These are phyloP conservation scores for Hipparchia sbordonii DNA, from an alignment of 2,888 invertebrate genomes.

Conservation along the genomic window DNA sequence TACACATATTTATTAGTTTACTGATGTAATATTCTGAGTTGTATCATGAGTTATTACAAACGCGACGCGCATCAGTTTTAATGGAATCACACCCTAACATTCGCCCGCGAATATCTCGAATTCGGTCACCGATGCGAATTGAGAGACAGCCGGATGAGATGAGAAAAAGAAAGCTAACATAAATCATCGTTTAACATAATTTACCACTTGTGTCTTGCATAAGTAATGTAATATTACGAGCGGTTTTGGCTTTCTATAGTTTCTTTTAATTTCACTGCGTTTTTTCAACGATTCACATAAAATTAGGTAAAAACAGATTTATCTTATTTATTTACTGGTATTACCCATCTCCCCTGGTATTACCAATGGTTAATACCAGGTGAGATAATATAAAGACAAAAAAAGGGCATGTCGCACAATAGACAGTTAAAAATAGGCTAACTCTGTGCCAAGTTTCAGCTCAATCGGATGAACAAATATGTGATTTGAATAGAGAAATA, in stretches of 20 bases:
- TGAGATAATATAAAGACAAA: no score
- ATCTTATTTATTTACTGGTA: no score
- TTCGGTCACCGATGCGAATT: conserved; percentile 8
- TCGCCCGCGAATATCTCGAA: conserved; percentile 6
- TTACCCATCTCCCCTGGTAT: no score
- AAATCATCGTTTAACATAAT: conserved; percentile 14
- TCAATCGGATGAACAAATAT: no score
- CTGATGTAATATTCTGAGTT: no score
- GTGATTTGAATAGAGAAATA: no score
- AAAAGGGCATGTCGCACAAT: no score
- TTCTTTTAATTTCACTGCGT: conserved; percentile 8
- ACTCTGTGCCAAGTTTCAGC: no score
- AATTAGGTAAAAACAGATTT: neutral
- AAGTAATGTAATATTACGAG: conserved; percentile 11
- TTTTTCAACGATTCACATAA: neutral
- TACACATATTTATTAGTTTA: no score
- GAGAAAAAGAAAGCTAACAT: conserved; percentile 18
- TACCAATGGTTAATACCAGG: no score
- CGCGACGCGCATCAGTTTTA: neutral
- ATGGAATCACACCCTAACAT: neutral
- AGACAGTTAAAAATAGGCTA: no score
- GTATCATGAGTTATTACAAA: no score
- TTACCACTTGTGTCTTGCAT: conserved; percentile 5
- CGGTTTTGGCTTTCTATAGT: conserved; percentile 6
- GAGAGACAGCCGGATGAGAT: conserved; percentile 4